Evolutionary conservation across 2,113 vertebrate species (phyloP).

Genomic region (Pelecanoides urinatrix): DNA sequence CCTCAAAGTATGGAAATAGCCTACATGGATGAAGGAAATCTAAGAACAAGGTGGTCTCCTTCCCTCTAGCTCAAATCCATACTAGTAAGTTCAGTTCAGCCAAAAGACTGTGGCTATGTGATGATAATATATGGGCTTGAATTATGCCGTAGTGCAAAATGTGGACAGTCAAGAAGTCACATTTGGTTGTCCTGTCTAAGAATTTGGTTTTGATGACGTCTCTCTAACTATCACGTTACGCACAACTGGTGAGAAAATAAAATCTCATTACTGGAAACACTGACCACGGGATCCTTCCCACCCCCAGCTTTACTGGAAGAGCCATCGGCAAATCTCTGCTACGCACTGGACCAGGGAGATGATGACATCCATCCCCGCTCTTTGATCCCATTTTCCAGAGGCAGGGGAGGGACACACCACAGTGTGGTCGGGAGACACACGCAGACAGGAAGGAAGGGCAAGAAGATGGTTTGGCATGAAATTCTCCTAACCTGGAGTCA

Average conservation of each 20-base stretch:
- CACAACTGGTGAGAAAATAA: neutral
- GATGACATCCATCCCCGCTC: neutral
- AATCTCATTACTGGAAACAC: neutral
- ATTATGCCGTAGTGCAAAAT: neutral
- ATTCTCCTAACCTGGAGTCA: neutral
- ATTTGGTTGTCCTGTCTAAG: neutral
- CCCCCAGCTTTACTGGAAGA: neutral
- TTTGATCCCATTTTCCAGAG: neutral
- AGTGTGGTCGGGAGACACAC: rapidly evolving
- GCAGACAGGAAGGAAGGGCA: neutral
- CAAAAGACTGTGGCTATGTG: neutral
- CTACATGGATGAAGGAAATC: neutral
- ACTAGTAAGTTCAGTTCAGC: neutral
- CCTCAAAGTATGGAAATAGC: neutral
- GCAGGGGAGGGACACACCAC: neutral
- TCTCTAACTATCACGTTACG: neutral
- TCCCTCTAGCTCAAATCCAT: neutral
- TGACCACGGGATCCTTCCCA: neutral
- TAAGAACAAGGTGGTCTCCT: neutral
- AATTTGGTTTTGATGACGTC: neutral
- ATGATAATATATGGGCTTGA: neutral
- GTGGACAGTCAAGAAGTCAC: neutral
- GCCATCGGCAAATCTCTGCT: neutral
- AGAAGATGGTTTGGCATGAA: neutral
- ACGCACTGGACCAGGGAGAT: neutral